Evolutionary conservation across 2,797 vertebrate species (phyloP).

Genomic region (Tapera naevia): DNA sequence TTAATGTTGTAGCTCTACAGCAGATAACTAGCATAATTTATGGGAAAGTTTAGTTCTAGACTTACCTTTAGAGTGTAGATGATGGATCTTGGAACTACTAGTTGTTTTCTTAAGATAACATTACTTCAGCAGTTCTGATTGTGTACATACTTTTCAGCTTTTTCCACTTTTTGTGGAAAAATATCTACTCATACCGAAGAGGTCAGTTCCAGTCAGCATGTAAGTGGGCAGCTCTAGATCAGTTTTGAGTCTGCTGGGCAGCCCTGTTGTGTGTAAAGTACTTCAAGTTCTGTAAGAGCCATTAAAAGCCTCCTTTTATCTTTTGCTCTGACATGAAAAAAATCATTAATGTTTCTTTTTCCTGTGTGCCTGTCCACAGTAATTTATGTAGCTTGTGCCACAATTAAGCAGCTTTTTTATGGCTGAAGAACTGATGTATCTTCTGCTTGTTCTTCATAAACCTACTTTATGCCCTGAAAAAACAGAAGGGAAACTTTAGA

Average conservation of each 20-base stretch:
- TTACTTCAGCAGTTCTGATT: fast-evolving
- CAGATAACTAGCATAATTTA: neutral
- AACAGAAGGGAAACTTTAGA: neutral
- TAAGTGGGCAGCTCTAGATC: neutral
- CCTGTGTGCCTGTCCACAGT: fast-evolving
- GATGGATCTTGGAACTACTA: neutral
- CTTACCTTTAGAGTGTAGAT: neutral
- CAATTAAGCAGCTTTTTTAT: neutral
- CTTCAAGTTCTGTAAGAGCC: neutral
- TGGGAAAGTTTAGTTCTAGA: neutral
- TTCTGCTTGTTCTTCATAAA: neutral
- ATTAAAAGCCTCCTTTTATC: neutral
- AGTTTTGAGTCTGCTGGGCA: neutral
- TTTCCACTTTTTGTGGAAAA: neutral
- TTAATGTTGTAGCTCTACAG: neutral
- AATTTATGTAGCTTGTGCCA: neutral
- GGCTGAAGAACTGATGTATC: neutral
- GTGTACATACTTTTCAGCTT: neutral
- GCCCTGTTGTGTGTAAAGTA: neutral
- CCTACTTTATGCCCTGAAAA: neutral
- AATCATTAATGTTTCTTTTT: fast-evolving
- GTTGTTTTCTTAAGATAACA: neutral
- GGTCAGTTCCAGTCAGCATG: neutral
- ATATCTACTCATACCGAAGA: neutral
- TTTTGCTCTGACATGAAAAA: neutral